Evolutionary conservation across 1,140 invertebrate genomes (phyloP).

Genomic region (Muscidifurax raptorellus): DNA sequence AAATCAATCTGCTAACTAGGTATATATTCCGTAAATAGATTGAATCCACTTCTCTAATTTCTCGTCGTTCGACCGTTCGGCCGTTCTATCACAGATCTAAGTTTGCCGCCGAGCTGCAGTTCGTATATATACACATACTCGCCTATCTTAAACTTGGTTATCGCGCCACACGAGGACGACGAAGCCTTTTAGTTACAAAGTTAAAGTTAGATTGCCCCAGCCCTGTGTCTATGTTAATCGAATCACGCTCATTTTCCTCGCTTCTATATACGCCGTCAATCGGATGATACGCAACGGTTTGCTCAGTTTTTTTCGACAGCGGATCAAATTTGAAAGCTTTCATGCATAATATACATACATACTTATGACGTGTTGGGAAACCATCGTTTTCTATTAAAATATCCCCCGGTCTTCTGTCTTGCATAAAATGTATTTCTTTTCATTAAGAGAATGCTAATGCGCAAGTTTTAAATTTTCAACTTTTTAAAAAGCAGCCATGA

Average conservation of each 20-base stretch:
- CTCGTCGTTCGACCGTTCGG: not conserved
- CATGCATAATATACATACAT: too few relatives aligned
- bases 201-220: not conserved
- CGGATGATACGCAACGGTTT: too few relatives aligned
- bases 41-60: not conserved
- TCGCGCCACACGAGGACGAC: not conserved
- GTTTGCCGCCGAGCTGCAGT: conserved; percentile 6
- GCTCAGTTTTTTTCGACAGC: too few relatives aligned
- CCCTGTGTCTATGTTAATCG: not conserved
- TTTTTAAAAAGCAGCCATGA: too few relatives aligned
- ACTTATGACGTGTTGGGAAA: not conserved
- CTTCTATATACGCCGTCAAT: not conserved
- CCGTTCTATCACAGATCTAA: not conserved
- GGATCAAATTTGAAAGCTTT: too few relatives aligned
- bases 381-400: not conserved
- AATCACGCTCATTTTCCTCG: not conserved
- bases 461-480: too few relatives aligned
- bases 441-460: not conserved
- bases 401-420: not conserved
- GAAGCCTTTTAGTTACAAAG: not conserved
- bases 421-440: too few relatives aligned
- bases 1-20: not conserved
- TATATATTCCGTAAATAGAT: not conserved
- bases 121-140: conserved; percentile 45
- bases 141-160: conserved; percentile 15